Base-by-base conservation (phyloP, 2,888 invertebrate species). In the Polydesmus complanatus region DNA sequence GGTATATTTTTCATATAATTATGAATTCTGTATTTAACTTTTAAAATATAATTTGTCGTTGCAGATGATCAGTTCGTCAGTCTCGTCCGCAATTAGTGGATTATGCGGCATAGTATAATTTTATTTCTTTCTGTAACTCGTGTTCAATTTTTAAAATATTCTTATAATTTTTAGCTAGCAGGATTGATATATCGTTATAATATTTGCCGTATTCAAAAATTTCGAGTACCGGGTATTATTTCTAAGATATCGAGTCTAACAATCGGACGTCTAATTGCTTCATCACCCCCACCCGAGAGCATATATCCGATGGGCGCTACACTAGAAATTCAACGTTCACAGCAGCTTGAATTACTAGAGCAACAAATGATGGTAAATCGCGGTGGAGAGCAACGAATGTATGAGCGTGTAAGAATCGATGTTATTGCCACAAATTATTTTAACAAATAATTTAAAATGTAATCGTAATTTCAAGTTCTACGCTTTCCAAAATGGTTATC, bases 311-410 rank as follows among this genome's bases (percentile, higher is more conserved):
- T 77, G 69, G 78, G 78, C 19, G 79, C 79, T 11, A 79, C 79
- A 1, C 66, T 78, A 56, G 78, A 78, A 66, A 68, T 78, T 8
- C 78, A 78, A 68, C 69, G 78, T 22, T 74, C 75, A 63, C 77
- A 78, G 64, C 75, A 75, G 60, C 68, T 77, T 59, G 78, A 78
- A 62, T 66, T 72, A 54, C 67, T 77, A 64, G 78, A 78, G 66
- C 77, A 78, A 64, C 78, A 78, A 67, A 71, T 77, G 69, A 65
- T 72, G 55, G 63, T 72, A 27, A 67, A 68, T 27, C 66, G 72
- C 51, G 68, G 69, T 2, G 63, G 70, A 22, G 69, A 70, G 37
- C 60, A 64, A 27, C 65, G 68, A 27, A 5, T 11, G n/a, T 22
- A 50, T 19, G 37, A 50, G 3, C 50, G 26, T 37, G 60, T 56